Evolutionary conservation across 2,797 vertebrate species (phyloP), one percentile per base, ranked within the genome.

Genomic region (Simalia tracyae): DNA sequence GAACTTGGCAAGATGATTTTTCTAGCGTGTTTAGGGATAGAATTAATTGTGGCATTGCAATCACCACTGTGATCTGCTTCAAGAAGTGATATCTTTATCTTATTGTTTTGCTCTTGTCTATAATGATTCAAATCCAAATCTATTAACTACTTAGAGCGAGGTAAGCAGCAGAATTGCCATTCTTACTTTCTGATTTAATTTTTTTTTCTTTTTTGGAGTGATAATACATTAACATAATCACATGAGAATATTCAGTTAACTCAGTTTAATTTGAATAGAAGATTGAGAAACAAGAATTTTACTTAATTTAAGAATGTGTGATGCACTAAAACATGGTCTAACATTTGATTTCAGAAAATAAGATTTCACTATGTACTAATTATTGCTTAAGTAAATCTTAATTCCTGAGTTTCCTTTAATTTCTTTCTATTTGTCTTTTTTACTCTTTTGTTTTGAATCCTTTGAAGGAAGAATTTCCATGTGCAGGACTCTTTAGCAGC

Each of bases 401-500:
- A 89, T 93, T 17, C 6, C 7, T 93, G 6, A 0, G 87, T 50
- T 61, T 64, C 93, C 91, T 89, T 84, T 19, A 81, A 57, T 93
- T 31, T 85, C 91, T 91, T 14, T 84, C 94, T 0, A 8, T 72
- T 90, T 31, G 92, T 94, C 0, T 2, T 1, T 54, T 54, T 54
- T 8, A 7, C 6, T 54, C 6, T 54, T 54, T 54, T 60, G 50
- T 93, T 57, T 89, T 86, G 19, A 87, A 42, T 90, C 17, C 72
- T 94, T 57, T 54, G 76, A 86, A 86, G 57, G 63, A 92, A 5
- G 50, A 56, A 22, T 66, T 31, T 12, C 7, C 0, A 0, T 28
- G 61, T 84, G 26, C 28, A 63, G 12, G 56, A 11, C 28, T 91
- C 84, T 93, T 89, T 24, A 0, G 2, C 24, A 5, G 17, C 17